Base-by-base conservation (phyloP, 1,140 invertebrate genomes). In the Drosophila novamexicana region DNA sequence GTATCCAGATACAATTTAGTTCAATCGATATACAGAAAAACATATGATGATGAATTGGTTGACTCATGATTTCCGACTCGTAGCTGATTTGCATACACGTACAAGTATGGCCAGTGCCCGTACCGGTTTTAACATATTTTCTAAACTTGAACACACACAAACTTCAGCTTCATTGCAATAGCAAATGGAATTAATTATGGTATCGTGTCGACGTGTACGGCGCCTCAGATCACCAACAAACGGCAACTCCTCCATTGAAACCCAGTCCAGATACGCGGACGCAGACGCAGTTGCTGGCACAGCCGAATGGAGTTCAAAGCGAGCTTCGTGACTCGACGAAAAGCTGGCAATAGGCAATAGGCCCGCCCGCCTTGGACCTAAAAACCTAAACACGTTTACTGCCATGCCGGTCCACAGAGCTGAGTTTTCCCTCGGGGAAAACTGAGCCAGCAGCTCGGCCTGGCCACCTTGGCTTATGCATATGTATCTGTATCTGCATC, bases 361-460 rank as follows among this genome's bases (percentile, higher is more conserved):
- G 45, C 49, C 18, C 56, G 45, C 49, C 18, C 56, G 54, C 45
- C 45, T 54, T 54, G 66, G 72, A 78, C 67, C 73, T 49, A 74
- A 65, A 77, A 81, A 86, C 83, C 83, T 88, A 86, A 88, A 88
- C 83, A 89, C 79, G 83, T 88, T 88, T 88, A 62, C 68, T 63
- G 82, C 75, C 79, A 79, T 73, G 82, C 71, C 79, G 66, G 72
- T 36, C 54, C 58, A 64, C 66, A 63, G 59, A 44, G 75, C 63
- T 22, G 22, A 75, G 54, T 82, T 79, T 78, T 82, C 71, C 66
- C 75, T 77, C 59, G 16, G 61, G 16, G 36, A 49, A 36, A 49
- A 9, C 29, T 18, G 18, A 14, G n/a, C 34, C 39, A 63, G 45
- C 45, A 63, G 47, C n/a, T 40, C 47, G 14, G 18, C 32, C 32